Percentiles rank a stretch among this genome's conserved stretches.
Conservation (phyloP, 1,140 invertebrate species). For the Phenacoccus solenopsis region DNA sequence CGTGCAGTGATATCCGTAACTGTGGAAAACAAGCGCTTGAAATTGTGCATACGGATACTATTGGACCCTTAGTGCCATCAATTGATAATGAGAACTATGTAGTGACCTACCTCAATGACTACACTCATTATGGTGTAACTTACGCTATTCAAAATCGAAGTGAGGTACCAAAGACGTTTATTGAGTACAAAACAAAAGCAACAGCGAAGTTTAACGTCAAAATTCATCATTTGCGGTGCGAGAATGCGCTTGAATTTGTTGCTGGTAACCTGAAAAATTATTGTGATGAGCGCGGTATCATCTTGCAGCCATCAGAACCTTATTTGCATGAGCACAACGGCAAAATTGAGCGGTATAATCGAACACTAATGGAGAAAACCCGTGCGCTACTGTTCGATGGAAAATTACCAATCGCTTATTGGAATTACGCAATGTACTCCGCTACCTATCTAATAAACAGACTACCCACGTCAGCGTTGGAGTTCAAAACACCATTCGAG, state of each 20-base stretch:
- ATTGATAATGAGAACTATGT: too few species aligned
- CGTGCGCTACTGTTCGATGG: slow-evolving; percentile 27
- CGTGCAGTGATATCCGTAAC: too few species aligned
- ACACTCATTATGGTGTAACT: too few species aligned
- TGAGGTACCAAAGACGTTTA: too few species aligned
- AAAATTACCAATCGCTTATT: slow-evolving; percentile 8
- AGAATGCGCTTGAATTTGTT: not conserved
- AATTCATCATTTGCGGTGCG: too few species aligned
- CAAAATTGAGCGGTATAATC: slow-evolving; percentile 33
- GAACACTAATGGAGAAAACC: slow-evolving; percentile 32
- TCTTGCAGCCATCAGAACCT: slow-evolving; percentile 31
- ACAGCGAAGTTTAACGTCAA: too few species aligned
- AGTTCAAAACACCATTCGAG: not conserved
- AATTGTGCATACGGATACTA: too few species aligned
- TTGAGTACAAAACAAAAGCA: too few species aligned
- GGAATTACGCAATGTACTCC: slow-evolving; percentile 19
- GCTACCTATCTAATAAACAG: slow-evolving; percentile 20
- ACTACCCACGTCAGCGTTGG: not conserved
- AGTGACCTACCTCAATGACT: too few species aligned
- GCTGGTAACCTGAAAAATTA: not conserved
- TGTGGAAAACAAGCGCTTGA: too few species aligned
- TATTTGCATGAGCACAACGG: slow-evolving; percentile 37
- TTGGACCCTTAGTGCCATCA: too few species aligned
- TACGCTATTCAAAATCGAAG: too few species aligned
- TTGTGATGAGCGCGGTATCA: slow-evolving; percentile 27